Evolutionary conservation across 2,113 vertebrate species (phyloP), one percentile per base, ranked within the genome.

Genomic region (Cheilinus undulatus): DNA sequence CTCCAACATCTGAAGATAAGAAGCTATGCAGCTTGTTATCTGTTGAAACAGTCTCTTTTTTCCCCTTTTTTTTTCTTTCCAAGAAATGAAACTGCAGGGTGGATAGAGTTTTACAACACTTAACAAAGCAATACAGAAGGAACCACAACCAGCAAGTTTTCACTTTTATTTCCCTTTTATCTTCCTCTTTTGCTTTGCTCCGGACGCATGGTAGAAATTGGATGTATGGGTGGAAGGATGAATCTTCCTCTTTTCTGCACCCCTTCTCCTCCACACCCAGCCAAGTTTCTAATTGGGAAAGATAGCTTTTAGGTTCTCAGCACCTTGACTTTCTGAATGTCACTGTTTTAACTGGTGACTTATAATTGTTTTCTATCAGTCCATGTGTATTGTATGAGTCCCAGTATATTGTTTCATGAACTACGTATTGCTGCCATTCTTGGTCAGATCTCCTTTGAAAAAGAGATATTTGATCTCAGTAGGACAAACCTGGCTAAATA

Each of bases 41-140:
- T 42, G 15, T 17, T 45, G 42, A 20, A 45, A 20, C 1, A 9
- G 42, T 45, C 10, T 20, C 6, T 13, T 38, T 45, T 45, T n/a
- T n/a, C n/a, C n/a, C n/a, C n/a, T n/a, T n/a, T n/a, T n/a, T n/a
- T n/a, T n/a, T n/a, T n/a, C n/a, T n/a, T n/a, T n/a, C n/a, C 17
- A 27, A 42, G 69, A 75, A 86, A 38, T 59, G 13, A 72, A 78
- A 78, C 66, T 45, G 36, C 40, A 58, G 27, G 8, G 0, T 26
- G 46, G 46, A 34, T 22, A 26, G 5, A 15, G 27, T 50, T 43
- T 28, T 50, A 26, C 7, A 54, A 71, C 9, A 46, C 3, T 3
- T 43, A 19, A 13, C 12, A 32, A 42, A 2, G 15, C 14, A 42
- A 42, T 6, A 23, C 14, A 54, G 66, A 56, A 26, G 59, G 45